A percentile compares a stretch with the other conserved stretches of the same genome.
These are phyloP conservation scores for Stenodera caucasica DNA, from an alignment of 2,888 invertebrate species.

Conservation along the genomic window DNA sequence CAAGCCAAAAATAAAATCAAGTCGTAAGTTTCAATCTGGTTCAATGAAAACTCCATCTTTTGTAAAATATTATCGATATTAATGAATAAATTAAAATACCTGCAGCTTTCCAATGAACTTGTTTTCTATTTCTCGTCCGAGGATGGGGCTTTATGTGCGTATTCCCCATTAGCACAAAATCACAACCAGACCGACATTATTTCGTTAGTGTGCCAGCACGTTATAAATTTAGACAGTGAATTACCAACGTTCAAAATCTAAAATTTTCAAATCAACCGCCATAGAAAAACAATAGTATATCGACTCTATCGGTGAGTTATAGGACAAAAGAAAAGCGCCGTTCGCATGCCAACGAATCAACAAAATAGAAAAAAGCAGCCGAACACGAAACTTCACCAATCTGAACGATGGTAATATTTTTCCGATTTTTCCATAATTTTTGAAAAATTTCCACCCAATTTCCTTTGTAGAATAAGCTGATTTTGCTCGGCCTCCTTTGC, in stretches of 20 bases:
- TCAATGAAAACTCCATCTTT: too few species aligned
- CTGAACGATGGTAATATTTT: not conserved
- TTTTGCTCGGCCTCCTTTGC: not conserved
- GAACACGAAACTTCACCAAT: not conserved
- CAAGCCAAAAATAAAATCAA: slow-evolving; percentile 34
- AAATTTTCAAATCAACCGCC: slow-evolving; percentile 27
- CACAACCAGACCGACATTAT: slow-evolving; percentile 42
- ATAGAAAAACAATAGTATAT: slow-evolving; percentile 11
- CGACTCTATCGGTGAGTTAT: too few species aligned
- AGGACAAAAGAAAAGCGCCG: not conserved
- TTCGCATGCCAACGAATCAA: slow-evolving; percentile 8
- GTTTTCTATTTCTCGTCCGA: slow-evolving; percentile 67
- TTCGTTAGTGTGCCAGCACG: slow-evolving; percentile 40
- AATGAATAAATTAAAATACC: slow-evolving; percentile 58
- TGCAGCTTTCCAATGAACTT: slow-evolving; percentile 84
- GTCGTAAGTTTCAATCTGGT: too few species aligned
- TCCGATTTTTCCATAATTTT: not conserved
- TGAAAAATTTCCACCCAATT: not conserved
- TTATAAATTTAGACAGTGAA: slow-evolving; percentile 46
- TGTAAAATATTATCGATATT: too few species aligned
- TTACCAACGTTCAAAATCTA: slow-evolving; percentile 39
- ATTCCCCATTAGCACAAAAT: slow-evolving; percentile 64
- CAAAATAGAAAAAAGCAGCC: not conserved
- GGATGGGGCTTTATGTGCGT: slow-evolving; percentile 64
- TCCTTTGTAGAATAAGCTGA: not conserved